Evolutionary conservation across 2,888 invertebrate genomes (phyloP).

Genomic region (Chloroclysta siterata): DNA sequence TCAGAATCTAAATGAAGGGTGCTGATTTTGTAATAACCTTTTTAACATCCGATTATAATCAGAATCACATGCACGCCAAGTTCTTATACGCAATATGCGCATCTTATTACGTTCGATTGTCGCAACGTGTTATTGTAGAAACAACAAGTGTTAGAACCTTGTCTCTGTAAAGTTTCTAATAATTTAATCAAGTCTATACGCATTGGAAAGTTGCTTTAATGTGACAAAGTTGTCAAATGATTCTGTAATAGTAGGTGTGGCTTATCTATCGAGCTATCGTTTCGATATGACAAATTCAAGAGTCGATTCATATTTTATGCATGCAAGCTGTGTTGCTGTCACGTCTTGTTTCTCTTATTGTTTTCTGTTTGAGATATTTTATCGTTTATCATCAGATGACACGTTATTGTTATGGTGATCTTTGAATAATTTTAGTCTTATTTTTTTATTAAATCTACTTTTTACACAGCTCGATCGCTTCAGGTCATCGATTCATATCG

Average conservation of each 20-base stretch:
- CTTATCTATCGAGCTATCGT: conserved; percentile 65
- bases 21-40: conserved; percentile 48
- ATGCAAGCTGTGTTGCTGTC: conserved; percentile 59
- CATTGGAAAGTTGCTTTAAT: conserved; percentile 12
- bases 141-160: conserved; percentile 29
- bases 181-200: conserved; percentile 14
- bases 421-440: conserved; percentile 2
- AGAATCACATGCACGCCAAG: conserved; percentile 43
- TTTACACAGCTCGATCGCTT: no score
- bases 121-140: conserved; percentile 56
- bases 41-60: conserved; percentile 45
- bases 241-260: conserved; percentile 50
- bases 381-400: conserved; percentile 30
- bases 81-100: conserved; percentile 65
- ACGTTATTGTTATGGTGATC: conserved; percentile 13
- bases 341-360: conserved; percentile 37
- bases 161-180: conserved; percentile 18
- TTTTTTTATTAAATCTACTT: not conserved
- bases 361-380: conserved; percentile 22
- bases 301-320: conserved; percentile 78
- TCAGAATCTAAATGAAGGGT: conserved; percentile 41
- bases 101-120: conserved; percentile 58
- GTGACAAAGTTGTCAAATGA: conserved; percentile 38
- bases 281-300: conserved; percentile 78
- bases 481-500: no score